Conservation (phyloP, 1,140 invertebrate genomes). For the Chionoecetes opilio region DNA sequence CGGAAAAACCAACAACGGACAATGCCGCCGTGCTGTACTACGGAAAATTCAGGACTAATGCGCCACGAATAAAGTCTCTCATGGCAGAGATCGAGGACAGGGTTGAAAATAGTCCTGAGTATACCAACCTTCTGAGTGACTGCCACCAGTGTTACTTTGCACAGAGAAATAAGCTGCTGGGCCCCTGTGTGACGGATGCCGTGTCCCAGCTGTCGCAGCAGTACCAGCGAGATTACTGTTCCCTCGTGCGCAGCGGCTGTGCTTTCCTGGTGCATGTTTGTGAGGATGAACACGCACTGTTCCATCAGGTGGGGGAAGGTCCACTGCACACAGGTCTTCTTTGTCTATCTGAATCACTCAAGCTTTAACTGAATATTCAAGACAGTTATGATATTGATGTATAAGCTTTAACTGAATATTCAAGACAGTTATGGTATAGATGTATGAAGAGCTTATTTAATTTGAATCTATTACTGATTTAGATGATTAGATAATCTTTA, state of each 20-base stretch:
- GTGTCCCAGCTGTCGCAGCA: conserved; percentile 89
- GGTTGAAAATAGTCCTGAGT: conserved; percentile 85
- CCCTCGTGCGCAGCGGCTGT: conserved; percentile 93
- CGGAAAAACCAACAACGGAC: conserved; percentile 84
- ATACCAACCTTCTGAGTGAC: conserved; percentile 90
- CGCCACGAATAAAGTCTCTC: conserved; percentile 91
- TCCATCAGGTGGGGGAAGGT: conserved; percentile 88
- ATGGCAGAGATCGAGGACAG: conserved; percentile 92
- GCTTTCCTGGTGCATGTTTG: conserved; percentile 95
- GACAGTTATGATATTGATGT: too few species aligned
- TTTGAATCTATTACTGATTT: too few species aligned
- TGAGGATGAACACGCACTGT: conserved; percentile 95
- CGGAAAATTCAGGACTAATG: conserved; percentile 95
- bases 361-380: background rate
- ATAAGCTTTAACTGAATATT: background rate
- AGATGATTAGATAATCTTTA: too few species aligned
- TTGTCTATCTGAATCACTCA: conserved; percentile 82
- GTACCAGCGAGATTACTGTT: conserved; percentile 93
- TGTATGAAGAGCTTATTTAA: too few species aligned
- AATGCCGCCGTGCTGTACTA: conserved; percentile 95
- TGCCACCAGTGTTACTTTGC: conserved; percentile 94
- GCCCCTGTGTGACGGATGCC: conserved; percentile 90
- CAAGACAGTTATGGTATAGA: background rate
- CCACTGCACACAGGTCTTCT: too few species aligned
- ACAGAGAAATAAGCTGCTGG: conserved; percentile 90